Evolutionary conservation across 1,140 invertebrate species (phyloP).

Genomic region (Lucilia cuprina): DNA sequence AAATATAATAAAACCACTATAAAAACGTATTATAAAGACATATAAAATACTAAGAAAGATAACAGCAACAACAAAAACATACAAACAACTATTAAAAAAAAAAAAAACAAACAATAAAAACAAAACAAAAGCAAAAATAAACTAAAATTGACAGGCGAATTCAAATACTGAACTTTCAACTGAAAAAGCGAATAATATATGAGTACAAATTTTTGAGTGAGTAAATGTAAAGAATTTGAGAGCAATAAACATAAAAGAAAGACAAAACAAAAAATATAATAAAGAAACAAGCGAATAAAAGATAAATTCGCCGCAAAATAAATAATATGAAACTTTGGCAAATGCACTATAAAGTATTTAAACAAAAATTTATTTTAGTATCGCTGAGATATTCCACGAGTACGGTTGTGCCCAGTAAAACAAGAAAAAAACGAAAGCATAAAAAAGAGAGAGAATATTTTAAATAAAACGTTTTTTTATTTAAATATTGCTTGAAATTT

Average conservation of each 20-base stretch:
- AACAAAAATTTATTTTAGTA: neutral
- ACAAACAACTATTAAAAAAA: neutral
- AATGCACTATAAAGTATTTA: constrained; percentile 5
- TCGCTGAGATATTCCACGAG: constrained; percentile 22
- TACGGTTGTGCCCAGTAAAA: constrained; percentile 16
- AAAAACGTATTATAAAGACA: neutral
- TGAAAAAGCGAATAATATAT: too few relatives aligned
- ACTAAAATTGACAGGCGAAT: too few relatives aligned
- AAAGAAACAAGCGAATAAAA: neutral
- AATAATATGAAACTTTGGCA: neutral
- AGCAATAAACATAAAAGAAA: neutral
- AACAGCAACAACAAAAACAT: neutral
- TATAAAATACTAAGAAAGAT: neutral
- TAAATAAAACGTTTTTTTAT: neutral
- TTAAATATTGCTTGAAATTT: neutral
- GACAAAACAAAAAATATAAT: neutral
- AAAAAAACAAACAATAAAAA: neutral
- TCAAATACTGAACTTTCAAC: too few relatives aligned
- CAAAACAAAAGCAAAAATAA: neutral
- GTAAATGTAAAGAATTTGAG: too few relatives aligned
- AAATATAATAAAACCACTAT: neutral
- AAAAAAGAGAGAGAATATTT: neutral
- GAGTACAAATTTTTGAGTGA: too few relatives aligned
- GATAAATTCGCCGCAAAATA: constrained; percentile 27
- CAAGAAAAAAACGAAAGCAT: neutral